Base-by-base conservation (phyloP, 2,113 vertebrate genomes). In the Desmodus rotundus region DNA sequence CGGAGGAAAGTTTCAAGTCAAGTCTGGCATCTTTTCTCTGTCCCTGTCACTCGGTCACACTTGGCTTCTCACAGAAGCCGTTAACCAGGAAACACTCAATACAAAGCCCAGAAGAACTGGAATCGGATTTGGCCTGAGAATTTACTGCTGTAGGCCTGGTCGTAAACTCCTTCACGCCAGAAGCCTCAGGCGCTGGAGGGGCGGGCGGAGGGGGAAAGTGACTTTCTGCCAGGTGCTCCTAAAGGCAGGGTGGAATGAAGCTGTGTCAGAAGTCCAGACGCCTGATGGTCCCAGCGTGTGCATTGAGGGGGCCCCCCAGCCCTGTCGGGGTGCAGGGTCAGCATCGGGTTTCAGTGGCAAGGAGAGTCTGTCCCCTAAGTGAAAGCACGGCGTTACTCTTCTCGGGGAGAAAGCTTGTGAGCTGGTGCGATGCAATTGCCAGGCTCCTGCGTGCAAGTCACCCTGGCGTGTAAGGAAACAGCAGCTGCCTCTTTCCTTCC, bases 251-350 rank as follows among this genome's bases (percentile, higher is more conserved):
- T 58, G 72, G 93, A 86, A 97, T 91, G 73, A 24, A 36, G 52
- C 3, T 13, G 90, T 97, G 97, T 98, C 95, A 85, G 61, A 87
- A 90, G 94, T 96, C 80, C 89, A 90, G 93, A 81, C 85, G 83
- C 81, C 95, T 98, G 97, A 98, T 87, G 81, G 84, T 97, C 98
- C 93, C 97, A 97, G 87, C 94, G 89, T 98, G 97, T 97, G 96
- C 93, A n/a, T 87, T 52, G 95, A 63, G 33, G 90, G 96, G 97
- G 90, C 87, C 87, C 94, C 90, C 36, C 17, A 50, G 54, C 80
- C 45, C 41, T 45, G 58, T 58, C 41, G 83, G 77, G 85, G 93
- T 97, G 95, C 94, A 97, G 96, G 93, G 94, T 73, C 36, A 89
- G 88, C 84, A 68, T 98, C 83, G 26, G 36, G 92, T 98, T 98